Conservation (phyloP, 2,113 vertebrate species). For the Arenaria interpres region DNA sequence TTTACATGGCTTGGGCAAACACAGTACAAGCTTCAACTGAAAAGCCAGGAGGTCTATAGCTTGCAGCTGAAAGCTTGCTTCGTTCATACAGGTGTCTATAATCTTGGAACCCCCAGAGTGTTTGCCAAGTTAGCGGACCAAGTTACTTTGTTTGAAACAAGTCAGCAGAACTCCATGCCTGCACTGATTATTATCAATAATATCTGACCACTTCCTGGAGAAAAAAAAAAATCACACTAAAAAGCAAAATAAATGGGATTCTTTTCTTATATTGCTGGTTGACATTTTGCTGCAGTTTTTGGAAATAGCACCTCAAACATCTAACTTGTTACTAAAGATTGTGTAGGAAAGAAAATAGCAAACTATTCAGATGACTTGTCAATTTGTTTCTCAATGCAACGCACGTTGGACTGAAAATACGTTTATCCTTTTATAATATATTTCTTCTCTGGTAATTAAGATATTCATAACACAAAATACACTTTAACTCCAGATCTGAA, state of each 20-base stretch:
- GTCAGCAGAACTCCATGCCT: constrained; percentile 91
- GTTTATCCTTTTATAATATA: constrained; percentile 69
- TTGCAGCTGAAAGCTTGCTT: constrained; percentile 91
- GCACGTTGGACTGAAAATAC: constrained; percentile 74
- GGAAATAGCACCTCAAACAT: constrained; percentile 57
- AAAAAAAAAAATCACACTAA: not conserved
- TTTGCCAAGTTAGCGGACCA: constrained; percentile 88
- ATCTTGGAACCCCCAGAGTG: constrained; percentile 90
- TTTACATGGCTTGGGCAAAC: constrained; percentile 96
- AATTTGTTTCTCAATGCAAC: constrained; percentile 71
- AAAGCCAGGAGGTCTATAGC: constrained; percentile 83
- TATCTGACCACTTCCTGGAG: constrained; percentile 72
- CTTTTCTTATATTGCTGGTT: constrained; percentile 55
- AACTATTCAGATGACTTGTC: constrained; percentile 63
- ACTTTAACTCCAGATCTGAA: constrained; percentile 62
- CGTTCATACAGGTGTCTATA: constrained; percentile 93
- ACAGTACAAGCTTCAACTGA: constrained; percentile 89
- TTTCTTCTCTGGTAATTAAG: constrained; percentile 73
- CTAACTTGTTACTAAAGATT: constrained; percentile 70
- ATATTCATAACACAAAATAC: constrained; percentile 63
- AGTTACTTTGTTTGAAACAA: constrained; percentile 85
- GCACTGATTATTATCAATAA: constrained; percentile 93
- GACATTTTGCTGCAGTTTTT: constrained; percentile 71
- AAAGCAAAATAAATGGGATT: constrained; percentile 51
- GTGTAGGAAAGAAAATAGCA: constrained; percentile 63